Base-by-base conservation (phyloP, 2,113 vertebrate genomes). In the Dromas ardeola region DNA sequence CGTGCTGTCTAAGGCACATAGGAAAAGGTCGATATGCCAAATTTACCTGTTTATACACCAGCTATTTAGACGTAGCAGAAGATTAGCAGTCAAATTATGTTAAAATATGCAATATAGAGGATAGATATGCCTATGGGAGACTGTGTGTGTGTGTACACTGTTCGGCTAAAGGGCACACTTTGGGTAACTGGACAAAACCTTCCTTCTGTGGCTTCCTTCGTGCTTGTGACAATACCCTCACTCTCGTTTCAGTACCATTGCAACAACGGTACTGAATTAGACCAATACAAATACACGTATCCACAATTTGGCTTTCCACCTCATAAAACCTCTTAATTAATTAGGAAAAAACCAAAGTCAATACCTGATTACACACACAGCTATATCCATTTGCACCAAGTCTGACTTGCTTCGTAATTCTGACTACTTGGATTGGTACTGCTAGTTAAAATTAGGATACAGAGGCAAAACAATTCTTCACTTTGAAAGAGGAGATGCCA, bases 121-220 rank as follows among this genome's bases (percentile, higher is more conserved):
- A 36, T 4, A 66, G 32, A 65, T 29, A 61, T 0, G 0, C 3
- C 12, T 23, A 13, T 29, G 20, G n/a, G 34, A 29, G 26, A 52
- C 50, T 1, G 5, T 11, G 30, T 15, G 20, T 7, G 3, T 9
- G 34, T 8, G 18, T 21, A 32, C 11, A 62, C 61, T 59, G 45
- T 13, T 63, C 38, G 72, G 47, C 38, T 58, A 38, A 88, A 67
- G 14, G 55, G 32, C 27, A 32, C 3, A 0, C 49, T 81, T 22
- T 13, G 29, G 34, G 43, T 32, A 77, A 43, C 18, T 1, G 3
- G 49, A 59, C 38, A 86, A 65, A 91, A 76, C 27, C 17, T 42
- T 87, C 38, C 26, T 76, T 47, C 43, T 30, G 4, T 36, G 30
- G 56, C 66, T 50, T 14, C 2, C 66, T 50, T 14, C 2, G 2